phyloP scores from a whole-genome alignment of 2,113 vertebrate genomes.

The Callospermophilus lateralis region DNA sequence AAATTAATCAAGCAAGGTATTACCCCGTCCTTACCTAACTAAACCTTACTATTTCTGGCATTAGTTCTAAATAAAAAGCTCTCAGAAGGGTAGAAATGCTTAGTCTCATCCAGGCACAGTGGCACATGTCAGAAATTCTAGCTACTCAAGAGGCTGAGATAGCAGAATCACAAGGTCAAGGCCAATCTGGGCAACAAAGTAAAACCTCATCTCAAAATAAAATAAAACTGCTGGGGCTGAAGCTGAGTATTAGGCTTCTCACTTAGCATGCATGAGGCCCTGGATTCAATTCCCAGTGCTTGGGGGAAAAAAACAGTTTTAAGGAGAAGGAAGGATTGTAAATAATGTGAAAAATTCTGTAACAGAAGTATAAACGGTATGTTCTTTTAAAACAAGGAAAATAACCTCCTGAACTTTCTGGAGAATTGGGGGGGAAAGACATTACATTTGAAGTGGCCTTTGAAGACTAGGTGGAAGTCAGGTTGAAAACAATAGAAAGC shows the following conservation, averaged over 20 bases:
- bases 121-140: background rate
- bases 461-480: background rate
- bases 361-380: background rate
- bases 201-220: background rate
- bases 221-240: background rate
- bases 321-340: background rate
- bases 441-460: background rate
- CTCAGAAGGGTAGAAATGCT: conserved; percentile 7
- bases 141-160: background rate
- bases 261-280: background rate
- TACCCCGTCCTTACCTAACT: background rate
- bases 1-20: background rate
- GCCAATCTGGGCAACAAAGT: background rate
- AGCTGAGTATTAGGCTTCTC: background rate
- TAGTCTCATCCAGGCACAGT: background rate
- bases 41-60: background rate
- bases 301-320: background rate
- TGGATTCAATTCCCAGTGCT: background rate
- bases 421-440: background rate
- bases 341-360: conserved; percentile 37
- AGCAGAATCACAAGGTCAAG: background rate
- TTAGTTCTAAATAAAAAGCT: conserved; percentile 38
- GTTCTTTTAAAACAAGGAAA: conserved; percentile 62
- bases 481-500: background rate
- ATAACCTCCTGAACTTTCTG: background rate